Conservation (phyloP, 2,113 vertebrate species). For the Pyxicephalus adspersus region DNA sequence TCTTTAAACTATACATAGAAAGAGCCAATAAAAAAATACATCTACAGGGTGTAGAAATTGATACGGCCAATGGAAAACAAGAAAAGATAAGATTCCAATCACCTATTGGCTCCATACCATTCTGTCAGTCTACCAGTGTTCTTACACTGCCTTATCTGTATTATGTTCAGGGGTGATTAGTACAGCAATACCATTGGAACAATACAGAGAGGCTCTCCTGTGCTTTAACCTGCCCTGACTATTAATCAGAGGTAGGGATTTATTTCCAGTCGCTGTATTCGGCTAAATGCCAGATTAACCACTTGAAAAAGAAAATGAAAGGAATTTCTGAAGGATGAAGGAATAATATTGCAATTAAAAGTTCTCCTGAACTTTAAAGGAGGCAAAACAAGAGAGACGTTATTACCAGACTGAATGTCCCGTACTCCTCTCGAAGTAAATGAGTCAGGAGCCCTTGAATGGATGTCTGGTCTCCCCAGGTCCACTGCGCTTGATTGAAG, state of each 20-base stretch:
- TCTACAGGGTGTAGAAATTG: not conserved
- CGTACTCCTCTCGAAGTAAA: conserved; percentile 94
- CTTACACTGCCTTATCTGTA: not conserved
- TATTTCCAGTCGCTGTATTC: conserved; percentile 18
- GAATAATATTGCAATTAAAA: conserved; percentile 49
- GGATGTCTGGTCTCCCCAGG: conserved; percentile 97
- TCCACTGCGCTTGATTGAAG: conserved; percentile 89
- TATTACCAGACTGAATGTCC: conserved; percentile 94
- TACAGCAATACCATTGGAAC: not conserved
- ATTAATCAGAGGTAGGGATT: conserved; percentile 18
- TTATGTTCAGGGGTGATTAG: not conserved
- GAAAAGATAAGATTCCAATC: not conserved
- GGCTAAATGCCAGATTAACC: conserved; percentile 40
- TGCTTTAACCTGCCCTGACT: conserved; percentile 1
- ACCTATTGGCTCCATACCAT: not conserved
- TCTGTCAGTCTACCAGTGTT: not conserved
- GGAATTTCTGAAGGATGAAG: conserved; percentile 24
- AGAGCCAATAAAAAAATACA: not conserved
- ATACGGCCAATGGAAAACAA: not conserved
- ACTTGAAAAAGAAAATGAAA: conserved; percentile 33
- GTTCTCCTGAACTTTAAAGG: conserved; percentile 52
- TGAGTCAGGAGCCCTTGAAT: conserved; percentile 88
- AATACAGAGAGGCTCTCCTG: conserved; percentile 9
- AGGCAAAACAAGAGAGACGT: conserved; percentile 14
- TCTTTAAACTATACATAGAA: not conserved